A percentile compares a stretch with the other conserved stretches of the same genome.
phyloP scores from a whole-genome alignment of 2,113 vertebrate species.

The Tauraco erythrolophus region DNA sequence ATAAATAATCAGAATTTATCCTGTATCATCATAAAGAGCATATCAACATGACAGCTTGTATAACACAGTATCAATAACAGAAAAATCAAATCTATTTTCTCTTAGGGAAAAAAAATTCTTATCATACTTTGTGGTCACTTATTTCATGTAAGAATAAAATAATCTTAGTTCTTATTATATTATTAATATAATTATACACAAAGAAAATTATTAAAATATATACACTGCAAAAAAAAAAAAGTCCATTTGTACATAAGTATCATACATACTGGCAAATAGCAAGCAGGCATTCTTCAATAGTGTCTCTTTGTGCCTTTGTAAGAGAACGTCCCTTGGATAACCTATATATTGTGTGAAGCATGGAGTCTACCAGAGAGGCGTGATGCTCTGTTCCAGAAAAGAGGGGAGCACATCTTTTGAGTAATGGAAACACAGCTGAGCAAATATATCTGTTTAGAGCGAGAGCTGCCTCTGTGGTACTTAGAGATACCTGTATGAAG shows the following conservation, averaged over 20 bases:
- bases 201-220: neutral
- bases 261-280: slow-evolving; percentile 91
- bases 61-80: neutral
- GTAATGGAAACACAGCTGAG: slow-evolving; percentile 91
- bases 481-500: slow-evolving; percentile 86
- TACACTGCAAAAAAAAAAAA: neutral
- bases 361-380: slow-evolving; percentile 91
- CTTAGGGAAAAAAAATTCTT: neutral
- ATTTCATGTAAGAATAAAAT: neutral
- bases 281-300: slow-evolving; percentile 96
- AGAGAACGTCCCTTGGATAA: slow-evolving; percentile 96
- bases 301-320: slow-evolving; percentile 96
- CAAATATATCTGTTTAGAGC: slow-evolving; percentile 96
- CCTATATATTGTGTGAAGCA: slow-evolving; percentile 94
- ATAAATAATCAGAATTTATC: neutral
- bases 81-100: neutral
- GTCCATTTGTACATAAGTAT: neutral
- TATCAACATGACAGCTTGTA: neutral
- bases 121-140: neutral
- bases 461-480: slow-evolving; percentile 93
- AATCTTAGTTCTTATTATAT: no score
- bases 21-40: neutral
- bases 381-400: slow-evolving; percentile 94
- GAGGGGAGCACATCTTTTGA: slow-evolving; percentile 93
- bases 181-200: no score